Percentiles rank a stretch among this genome's conserved stretches.
These are phyloP conservation scores for Leptopilina drosophilae DNA, from an alignment of 2,888 invertebrate species.

Conservation along the genomic window DNA sequence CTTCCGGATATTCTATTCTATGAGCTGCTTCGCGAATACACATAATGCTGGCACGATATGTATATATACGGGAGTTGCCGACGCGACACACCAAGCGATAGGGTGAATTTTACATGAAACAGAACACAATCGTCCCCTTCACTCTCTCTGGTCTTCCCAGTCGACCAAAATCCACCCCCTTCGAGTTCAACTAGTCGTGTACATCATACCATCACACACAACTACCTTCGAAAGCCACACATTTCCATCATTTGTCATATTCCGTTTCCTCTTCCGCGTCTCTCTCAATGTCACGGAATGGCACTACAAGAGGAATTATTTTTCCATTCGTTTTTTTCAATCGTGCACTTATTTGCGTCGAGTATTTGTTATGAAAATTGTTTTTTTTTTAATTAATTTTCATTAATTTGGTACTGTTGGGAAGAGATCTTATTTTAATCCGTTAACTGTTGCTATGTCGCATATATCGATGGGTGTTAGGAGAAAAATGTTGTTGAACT, in stretches of 20 bases:
- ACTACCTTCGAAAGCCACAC: conserved; percentile 33
- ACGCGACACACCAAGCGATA: conserved; percentile 69
- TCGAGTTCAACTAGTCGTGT: conserved; percentile 59
- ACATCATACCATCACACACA: conserved; percentile 52
- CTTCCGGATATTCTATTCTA: conserved; percentile 53
- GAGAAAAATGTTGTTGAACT: too few relatives aligned
- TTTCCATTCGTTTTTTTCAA: not conserved
- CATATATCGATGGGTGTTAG: too few relatives aligned
- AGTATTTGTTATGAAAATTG: not conserved
- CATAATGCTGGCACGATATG: conserved; percentile 60
- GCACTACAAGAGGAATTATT: not conserved
- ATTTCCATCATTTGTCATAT: conserved; percentile 53
- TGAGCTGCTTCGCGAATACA: conserved; percentile 59
- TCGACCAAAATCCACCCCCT: conserved; percentile 47
- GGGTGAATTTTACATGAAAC: conserved; percentile 71
- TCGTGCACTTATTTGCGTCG: not conserved
- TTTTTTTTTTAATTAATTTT: not conserved
- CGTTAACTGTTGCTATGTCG: too few relatives aligned
- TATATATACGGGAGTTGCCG: conserved; percentile 64
- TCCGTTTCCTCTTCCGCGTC: conserved; percentile 5
- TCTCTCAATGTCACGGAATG: conserved; percentile 1
- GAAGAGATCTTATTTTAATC: too few relatives aligned
- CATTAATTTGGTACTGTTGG: not conserved
- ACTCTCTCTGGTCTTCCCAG: conserved; percentile 49
- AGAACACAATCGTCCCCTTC: conserved; percentile 71